phyloP scores from a whole-genome alignment of 1,140 invertebrate species.

The Meteorus sp. region DNA sequence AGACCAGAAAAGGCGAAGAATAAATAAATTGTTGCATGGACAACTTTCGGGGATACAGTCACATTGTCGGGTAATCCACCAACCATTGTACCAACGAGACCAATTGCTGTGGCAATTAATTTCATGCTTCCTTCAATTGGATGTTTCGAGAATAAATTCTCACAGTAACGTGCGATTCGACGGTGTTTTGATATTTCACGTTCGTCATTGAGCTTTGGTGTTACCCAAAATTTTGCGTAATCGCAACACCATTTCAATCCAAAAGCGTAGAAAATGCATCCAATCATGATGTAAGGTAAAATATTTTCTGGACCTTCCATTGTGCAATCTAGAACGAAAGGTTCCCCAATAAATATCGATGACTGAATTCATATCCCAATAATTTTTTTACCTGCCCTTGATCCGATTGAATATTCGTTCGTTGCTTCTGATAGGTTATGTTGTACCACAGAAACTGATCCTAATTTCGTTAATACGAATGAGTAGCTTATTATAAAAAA shows the following conservation, averaged over 20 bases:
- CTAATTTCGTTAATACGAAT: no score
- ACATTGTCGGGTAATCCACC: slow-evolving; percentile 36
- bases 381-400: no score
- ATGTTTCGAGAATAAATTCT: slow-evolving; percentile 36
- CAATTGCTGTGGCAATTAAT: slow-evolving; percentile 43
- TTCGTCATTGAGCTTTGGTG: slow-evolving; percentile 32
- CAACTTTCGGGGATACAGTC: slow-evolving; percentile 45
- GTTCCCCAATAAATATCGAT: no score
- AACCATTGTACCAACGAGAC: slow-evolving; percentile 40
- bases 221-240: slow-evolving; percentile 43
- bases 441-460: no score
- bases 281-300: slow-evolving; percentile 39
- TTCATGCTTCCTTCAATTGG: slow-evolving; percentile 46
- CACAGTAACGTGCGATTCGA: slow-evolving; percentile 30
- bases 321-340: not conserved
- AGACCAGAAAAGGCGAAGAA: slow-evolving; percentile 57
- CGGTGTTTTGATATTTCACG: slow-evolving; percentile 17
- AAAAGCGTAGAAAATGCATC: slow-evolving; percentile 46
- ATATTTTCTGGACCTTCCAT: slow-evolving; percentile 27
- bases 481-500: no score
- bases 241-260: slow-evolving; percentile 50
- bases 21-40: slow-evolving; percentile 53
- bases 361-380: no score
- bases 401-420: no score
- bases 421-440: no score